These are phyloP conservation scores for Oryzias javanicus DNA, from an alignment of 2,113 vertebrate genomes.

Conservation along the genomic window DNA sequence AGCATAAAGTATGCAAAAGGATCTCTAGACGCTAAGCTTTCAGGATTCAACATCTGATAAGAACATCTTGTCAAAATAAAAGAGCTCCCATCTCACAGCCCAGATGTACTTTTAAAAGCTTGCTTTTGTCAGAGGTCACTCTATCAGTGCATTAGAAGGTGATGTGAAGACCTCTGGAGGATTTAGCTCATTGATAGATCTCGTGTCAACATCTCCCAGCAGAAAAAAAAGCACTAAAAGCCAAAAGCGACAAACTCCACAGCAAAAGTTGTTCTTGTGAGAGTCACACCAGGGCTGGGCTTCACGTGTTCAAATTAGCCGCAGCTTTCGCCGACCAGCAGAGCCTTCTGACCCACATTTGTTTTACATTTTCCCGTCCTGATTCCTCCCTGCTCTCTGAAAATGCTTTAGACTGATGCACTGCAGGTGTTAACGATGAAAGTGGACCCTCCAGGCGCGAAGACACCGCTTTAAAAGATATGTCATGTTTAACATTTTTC, in stretches of 20 bases:
- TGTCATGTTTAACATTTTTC: conserved; percentile 40
- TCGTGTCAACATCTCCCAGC: not conserved
- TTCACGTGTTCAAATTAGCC: not conserved
- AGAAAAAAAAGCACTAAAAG: not conserved
- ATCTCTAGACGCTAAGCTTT: no score
- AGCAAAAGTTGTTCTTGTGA: not conserved
- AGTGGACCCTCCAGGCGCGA: conserved; percentile 42
- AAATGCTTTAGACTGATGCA: conserved; percentile 16
- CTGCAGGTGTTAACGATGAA: conserved; percentile 49
- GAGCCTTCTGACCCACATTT: conserved; percentile 8
- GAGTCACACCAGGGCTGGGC: not conserved
- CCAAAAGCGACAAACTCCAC: not conserved
- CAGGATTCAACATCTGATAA: no score
- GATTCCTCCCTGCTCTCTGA: conserved; percentile 1
- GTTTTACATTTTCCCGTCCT: not conserved
- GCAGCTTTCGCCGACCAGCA: not conserved
- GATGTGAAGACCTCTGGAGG: not conserved
- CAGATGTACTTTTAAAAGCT: not conserved
- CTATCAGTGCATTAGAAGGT: not conserved
- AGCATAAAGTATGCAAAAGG: no score
- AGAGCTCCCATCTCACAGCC: not conserved
- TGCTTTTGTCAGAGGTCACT: not conserved
- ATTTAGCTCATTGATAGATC: not conserved
- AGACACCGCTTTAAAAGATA: conserved; percentile 22
- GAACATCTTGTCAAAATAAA: not conserved